These are phyloP conservation scores for Acleris literana DNA, from an alignment of 2,888 invertebrate species.

Conservation along the genomic window DNA sequence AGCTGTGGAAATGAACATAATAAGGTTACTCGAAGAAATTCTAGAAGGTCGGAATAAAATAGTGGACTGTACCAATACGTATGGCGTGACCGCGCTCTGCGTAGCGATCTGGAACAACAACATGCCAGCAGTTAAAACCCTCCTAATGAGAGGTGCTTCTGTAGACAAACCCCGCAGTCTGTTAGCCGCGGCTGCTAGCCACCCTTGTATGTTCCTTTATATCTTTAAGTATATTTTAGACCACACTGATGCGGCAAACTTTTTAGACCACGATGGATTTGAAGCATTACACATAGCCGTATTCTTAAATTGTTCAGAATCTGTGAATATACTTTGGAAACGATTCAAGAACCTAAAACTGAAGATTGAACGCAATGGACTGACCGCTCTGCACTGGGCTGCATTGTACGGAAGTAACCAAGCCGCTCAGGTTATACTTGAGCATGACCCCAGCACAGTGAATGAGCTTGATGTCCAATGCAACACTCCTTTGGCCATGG, in stretches of 20 bases:
- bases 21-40: not conserved
- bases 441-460: not conserved
- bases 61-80: not conserved
- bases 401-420: not conserved
- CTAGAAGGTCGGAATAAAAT: not conserved
- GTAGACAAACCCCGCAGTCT: not conserved
- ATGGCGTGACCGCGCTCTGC: not conserved
- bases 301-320: not conserved
- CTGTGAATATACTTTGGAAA: not conserved
- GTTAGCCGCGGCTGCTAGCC: not conserved
- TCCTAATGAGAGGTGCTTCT: not conserved
- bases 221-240: conserved; percentile 6
- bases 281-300: conserved; percentile 5
- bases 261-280: not conserved
- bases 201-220: not conserved
- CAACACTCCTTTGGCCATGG: not conserved
- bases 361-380: not conserved
- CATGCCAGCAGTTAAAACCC: conserved; percentile 1
- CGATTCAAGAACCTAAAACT: not conserved
- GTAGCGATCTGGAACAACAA: not conserved
- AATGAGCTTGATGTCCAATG: not conserved
- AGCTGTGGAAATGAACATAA: not conserved
- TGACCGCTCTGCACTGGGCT: not conserved
- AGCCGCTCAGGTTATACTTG: conserved; percentile 5
- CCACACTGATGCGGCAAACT: not conserved